phyloP scores from a whole-genome alignment of 2,113 vertebrate genomes.

The Tetrax tetrax region DNA sequence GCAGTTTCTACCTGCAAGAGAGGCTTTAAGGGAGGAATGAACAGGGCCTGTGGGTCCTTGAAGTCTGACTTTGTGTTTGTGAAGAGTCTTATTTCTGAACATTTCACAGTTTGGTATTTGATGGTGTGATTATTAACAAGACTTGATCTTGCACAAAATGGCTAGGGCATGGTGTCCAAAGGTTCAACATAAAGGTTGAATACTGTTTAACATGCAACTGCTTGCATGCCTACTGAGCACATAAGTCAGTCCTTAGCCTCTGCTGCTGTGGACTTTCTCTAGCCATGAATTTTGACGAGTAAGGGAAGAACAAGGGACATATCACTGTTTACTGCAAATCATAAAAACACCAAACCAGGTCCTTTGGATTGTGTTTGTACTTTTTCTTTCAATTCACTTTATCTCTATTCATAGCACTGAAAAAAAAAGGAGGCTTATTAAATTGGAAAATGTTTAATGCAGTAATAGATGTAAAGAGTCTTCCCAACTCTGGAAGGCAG shows the following conservation, averaged over 20 bases:
- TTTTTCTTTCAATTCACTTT: not conserved
- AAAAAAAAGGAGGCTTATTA: not conserved
- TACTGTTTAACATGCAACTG: not conserved
- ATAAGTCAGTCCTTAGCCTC: not conserved
- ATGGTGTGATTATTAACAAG: constrained; percentile 14
- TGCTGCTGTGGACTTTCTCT: not conserved
- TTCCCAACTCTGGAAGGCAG: not conserved
- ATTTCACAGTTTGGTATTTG: not conserved
- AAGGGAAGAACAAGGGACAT: not conserved
- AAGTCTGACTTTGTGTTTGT: not conserved
- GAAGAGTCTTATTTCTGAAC: not conserved
- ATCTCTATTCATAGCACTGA: not conserved
- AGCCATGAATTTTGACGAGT: not conserved
- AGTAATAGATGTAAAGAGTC: not conserved
- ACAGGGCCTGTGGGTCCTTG: not conserved
- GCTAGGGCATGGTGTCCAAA: not conserved
- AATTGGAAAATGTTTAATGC: not conserved
- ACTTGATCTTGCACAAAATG: not conserved
- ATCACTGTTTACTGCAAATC: not conserved
- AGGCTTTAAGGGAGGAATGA: not conserved
- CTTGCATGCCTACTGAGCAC: not conserved
- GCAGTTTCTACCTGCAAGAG: not conserved
- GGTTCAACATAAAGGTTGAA: not conserved
- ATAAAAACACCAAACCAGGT: not conserved
- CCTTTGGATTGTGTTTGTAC: not conserved